Evolutionary conservation across 2,113 vertebrate species (phyloP).

Genomic region (Callipepla squamata): DNA sequence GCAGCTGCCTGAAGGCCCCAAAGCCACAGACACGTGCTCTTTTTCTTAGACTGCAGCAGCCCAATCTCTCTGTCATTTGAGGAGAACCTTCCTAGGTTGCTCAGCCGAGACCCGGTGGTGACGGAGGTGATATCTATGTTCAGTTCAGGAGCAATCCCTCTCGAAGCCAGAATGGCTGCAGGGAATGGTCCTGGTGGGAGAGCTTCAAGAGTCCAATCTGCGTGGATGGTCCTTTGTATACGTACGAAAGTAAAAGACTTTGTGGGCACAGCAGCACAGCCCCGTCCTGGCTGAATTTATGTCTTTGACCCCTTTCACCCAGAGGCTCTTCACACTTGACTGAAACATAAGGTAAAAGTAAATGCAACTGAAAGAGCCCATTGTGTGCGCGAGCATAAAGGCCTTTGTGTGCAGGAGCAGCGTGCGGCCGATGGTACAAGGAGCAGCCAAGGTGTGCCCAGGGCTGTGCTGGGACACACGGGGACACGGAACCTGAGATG

Average conservation of each 20-base stretch:
- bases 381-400: slow-evolving; percentile 31
- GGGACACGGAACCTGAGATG: background rate
- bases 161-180: background rate
- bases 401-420: slow-evolving; percentile 34
- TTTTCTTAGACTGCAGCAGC: background rate
- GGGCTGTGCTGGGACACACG: background rate
- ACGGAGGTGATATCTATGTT: rapidly evolving
- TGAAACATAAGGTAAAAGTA: slow-evolving; percentile 42
- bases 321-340: slow-evolving; percentile 47
- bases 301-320: slow-evolving; percentile 37
- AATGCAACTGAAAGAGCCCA: slow-evolving; percentile 31
- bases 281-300: slow-evolving; percentile 12
- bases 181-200: background rate
- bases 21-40: background rate
- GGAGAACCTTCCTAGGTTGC: background rate
- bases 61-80: background rate
- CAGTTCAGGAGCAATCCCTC: background rate
- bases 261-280: background rate
- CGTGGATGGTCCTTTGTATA: background rate
- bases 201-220: background rate
- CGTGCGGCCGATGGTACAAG: background rate
- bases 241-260: background rate
- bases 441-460: background rate
- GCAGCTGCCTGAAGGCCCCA: background rate
- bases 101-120: background rate